A percentile compares a stretch with the other conserved stretches of the same genome.
These are phyloP conservation scores for Geopemphigus sp. DNA, from an alignment of 1,140 invertebrate genomes.

Conservation along the genomic window DNA sequence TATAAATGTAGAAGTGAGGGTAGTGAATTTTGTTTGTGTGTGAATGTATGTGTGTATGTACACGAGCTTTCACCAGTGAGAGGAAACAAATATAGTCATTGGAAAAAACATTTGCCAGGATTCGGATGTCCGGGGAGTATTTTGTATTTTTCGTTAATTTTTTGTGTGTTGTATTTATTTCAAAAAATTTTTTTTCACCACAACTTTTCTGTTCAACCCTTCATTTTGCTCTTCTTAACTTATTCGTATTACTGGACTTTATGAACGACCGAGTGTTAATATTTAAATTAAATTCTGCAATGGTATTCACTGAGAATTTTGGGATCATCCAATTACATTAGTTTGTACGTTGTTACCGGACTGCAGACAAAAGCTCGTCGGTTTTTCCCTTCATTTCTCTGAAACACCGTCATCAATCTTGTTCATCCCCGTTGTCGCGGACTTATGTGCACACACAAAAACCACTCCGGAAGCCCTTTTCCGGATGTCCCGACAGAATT, in stretches of 20 bases:
- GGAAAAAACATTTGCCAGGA: constrained; percentile 6
- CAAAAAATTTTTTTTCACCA: background rate
- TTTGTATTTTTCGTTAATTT: constrained; percentile 24
- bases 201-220: background rate
- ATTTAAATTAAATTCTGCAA: constrained; percentile 47
- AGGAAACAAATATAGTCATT: constrained; percentile 19
- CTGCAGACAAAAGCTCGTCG: constrained; percentile 30
- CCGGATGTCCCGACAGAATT: constrained; percentile 46
- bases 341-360: constrained; percentile 40
- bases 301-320: constrained; percentile 20
- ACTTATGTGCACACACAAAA: constrained; percentile 45
- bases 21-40: no score
- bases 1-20: background rate
- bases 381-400: constrained; percentile 48
- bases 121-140: background rate
- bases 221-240: no score
- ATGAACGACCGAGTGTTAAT: constrained; percentile 36
- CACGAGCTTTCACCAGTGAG: no score
- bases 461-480: constrained; percentile 44
- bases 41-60: no score
- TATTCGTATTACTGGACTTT: constrained; percentile 28
- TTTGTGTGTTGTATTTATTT: background rate
- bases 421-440: constrained; percentile 44
- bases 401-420: constrained; percentile 47
- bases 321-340: constrained; percentile 49